Evolutionary conservation across 1,140 invertebrate species (phyloP).

Genomic region (Atta texana): DNA sequence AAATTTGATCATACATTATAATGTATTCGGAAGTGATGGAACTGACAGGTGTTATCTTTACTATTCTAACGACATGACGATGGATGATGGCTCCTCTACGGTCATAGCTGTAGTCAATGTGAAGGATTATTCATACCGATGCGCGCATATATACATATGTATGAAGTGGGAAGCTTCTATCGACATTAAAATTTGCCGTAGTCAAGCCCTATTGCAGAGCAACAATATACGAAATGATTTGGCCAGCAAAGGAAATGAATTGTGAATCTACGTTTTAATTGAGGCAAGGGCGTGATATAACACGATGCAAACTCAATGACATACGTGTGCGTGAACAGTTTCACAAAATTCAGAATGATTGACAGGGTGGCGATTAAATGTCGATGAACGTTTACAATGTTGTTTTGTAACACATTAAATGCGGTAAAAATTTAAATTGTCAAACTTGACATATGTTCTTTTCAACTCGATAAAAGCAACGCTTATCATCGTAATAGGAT

Average conservation of each 20-base stretch:
- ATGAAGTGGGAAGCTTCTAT: conserved; percentile 42
- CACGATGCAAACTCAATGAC: conserved; percentile 8
- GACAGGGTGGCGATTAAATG: conserved; percentile 42
- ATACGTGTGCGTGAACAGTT: conserved; percentile 3
- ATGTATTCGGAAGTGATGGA: not conserved
- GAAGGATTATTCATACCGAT: conserved; percentile 59
- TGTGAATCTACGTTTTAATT: conserved; percentile 39
- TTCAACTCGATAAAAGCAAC: conserved; percentile 14
- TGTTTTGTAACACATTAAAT: conserved; percentile 11
- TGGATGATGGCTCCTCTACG: conserved; percentile 53
- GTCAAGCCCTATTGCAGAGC: not conserved
- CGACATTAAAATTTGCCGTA: conserved; percentile 52
- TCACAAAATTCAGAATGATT: conserved; percentile 22
- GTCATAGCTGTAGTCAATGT: conserved; percentile 28
- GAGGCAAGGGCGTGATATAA: conserved; percentile 2
- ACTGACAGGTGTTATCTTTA: conserved; percentile 31
- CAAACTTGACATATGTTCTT: not conserved
- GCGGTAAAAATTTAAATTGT: not conserved
- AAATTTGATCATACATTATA: not conserved
- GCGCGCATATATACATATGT: conserved; percentile 61
- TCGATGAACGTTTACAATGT: conserved; percentile 20
- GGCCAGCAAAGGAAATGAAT: conserved; percentile 19
- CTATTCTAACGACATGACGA: conserved; percentile 42
- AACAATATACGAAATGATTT: conserved; percentile 53
- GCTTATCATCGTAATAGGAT: not conserved